phyloP scores from a whole-genome alignment of 2,888 invertebrate genomes.

The Rhingia rostrata region DNA sequence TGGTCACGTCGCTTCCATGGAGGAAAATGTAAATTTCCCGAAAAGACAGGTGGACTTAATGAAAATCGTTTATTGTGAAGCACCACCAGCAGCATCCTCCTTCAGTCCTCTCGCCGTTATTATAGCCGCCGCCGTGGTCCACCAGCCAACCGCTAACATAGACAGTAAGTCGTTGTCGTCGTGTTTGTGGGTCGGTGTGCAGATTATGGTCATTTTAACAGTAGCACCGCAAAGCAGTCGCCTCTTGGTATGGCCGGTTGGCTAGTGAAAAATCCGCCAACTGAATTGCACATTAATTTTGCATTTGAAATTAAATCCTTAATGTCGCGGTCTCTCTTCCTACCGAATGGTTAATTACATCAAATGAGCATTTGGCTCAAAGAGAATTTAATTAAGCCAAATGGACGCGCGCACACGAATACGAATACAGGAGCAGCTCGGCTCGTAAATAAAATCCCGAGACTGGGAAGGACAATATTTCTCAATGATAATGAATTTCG shows the following conservation, averaged over 20 bases:
- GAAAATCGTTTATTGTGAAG: conserved; percentile 67
- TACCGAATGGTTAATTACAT: conserved; percentile 51
- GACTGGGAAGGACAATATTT: conserved; percentile 72
- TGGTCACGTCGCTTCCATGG: conserved; percentile 62
- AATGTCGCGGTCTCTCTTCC: conserved; percentile 49
- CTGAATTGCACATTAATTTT: conserved; percentile 68
- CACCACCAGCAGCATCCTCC: not conserved
- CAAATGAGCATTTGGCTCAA: conserved; percentile 62
- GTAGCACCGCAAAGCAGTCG: conserved; percentile 38
- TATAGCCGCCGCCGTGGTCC: conserved; percentile 18
- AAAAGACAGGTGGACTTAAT: conserved; percentile 73
- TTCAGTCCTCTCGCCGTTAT: conserved; percentile 30
- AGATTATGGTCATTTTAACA: conserved; percentile 63
- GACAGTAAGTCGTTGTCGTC: conserved; percentile 64
- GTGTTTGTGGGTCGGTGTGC: conserved; percentile 29
- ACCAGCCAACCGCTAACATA: conserved; percentile 26
- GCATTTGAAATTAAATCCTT: conserved; percentile 74
- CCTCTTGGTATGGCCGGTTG: not conserved
- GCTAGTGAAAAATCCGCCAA: conserved; percentile 58
- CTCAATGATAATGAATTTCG: conserved; percentile 74
- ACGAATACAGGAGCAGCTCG: conserved; percentile 47
- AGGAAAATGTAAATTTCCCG: conserved; percentile 71
- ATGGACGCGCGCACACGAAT: conserved; percentile 29
- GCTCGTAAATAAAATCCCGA: conserved; percentile 71
- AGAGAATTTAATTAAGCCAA: conserved; percentile 71